Percentiles rank a stretch among this genome's conserved stretches.
phyloP scores from a whole-genome alignment of 2,888 invertebrate genomes.

The Glaucopsyche alexis region DNA sequence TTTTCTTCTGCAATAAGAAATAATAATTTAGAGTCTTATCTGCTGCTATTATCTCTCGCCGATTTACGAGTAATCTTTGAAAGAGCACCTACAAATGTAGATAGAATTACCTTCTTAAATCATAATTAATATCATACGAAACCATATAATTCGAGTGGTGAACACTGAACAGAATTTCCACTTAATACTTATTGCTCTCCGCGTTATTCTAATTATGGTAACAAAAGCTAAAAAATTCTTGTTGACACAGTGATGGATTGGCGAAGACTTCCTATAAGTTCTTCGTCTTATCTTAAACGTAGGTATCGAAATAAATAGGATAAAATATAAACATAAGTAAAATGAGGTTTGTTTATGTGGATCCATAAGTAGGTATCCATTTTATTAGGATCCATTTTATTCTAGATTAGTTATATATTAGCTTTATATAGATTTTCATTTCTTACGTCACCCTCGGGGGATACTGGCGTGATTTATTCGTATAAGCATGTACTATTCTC shows the following conservation, averaged over 20 bases:
- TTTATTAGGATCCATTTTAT: no score
- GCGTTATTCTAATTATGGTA: not conserved
- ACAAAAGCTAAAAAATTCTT: not conserved
- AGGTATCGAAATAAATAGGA: no score
- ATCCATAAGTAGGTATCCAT: not conserved
- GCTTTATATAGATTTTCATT: no score
- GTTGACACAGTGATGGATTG: not conserved
- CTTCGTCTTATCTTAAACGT: not conserved
- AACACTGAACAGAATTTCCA: not conserved
- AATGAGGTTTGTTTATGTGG: no score
- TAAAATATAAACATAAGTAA: no score
- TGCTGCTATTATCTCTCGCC: not conserved
- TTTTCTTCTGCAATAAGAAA: no score
- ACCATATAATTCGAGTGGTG: not conserved
- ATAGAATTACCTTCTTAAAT: not conserved
- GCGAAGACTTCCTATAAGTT: not conserved
- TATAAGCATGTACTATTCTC: no score
- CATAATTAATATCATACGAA: not conserved
- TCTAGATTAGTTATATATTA: no score
- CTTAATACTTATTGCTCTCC: not conserved
- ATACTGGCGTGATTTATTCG: not conserved
- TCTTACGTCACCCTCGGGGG: not conserved
- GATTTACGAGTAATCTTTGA: not conserved
- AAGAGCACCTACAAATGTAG: not conserved
- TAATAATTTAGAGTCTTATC: no score